phyloP scores from a whole-genome alignment of 2,888 invertebrate species.

The Onthophagus sagittarius region DNA sequence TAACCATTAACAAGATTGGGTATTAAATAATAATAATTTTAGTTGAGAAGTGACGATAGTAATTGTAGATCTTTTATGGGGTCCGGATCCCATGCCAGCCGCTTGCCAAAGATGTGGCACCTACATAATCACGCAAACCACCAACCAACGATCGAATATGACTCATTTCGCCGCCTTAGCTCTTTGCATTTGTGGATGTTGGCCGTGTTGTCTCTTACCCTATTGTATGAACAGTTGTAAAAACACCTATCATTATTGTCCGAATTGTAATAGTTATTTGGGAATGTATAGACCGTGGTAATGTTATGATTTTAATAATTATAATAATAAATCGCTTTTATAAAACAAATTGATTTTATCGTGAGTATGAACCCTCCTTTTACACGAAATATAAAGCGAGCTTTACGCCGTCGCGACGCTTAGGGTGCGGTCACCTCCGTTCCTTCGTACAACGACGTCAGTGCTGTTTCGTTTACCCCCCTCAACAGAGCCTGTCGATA shows the following conservation, averaged over 20 bases:
- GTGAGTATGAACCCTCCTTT: neutral
- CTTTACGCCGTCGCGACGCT: conserved; percentile 33
- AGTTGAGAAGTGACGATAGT: neutral
- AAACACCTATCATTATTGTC: conserved; percentile 45
- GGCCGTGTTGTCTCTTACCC: conserved; percentile 47
- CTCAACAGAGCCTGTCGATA: neutral
- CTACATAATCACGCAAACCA: conserved; percentile 40
- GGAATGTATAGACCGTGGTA: conserved; percentile 46
- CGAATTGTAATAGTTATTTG: conserved; percentile 41
- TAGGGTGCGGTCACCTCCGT: conserved; percentile 30
- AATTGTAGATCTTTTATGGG: conserved; percentile 39
- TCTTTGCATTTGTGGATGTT: conserved; percentile 45
- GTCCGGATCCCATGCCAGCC: conserved; percentile 42
- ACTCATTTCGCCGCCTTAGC: conserved; percentile 43
- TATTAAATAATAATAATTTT: neutral
- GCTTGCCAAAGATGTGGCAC: conserved; percentile 42
- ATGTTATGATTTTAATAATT: conserved; percentile 11
- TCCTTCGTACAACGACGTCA: neutral
- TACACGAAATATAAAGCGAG: neutral
- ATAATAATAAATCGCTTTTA: neutral
- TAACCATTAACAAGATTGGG: neutral
- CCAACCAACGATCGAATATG: conserved; percentile 38
- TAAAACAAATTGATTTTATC: neutral
- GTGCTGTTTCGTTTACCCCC: neutral
- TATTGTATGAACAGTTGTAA: conserved; percentile 45